Evolutionary conservation across 2,797 vertebrate genomes (phyloP).

Genomic region (Enteromius trimaculatus): DNA sequence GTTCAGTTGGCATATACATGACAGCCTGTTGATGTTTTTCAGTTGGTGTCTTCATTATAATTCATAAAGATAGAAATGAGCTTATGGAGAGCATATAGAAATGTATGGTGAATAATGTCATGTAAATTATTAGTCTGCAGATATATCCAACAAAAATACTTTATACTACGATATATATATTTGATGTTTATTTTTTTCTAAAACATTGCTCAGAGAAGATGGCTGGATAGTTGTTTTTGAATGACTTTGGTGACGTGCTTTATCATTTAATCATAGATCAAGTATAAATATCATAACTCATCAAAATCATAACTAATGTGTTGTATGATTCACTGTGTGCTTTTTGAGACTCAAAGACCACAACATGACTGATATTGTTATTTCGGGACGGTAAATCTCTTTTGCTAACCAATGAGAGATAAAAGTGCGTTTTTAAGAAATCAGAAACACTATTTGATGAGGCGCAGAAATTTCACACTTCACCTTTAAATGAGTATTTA

Average conservation of each 20-base stretch:
- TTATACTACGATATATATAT: background rate
- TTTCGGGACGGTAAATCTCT: background rate
- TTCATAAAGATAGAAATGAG: background rate
- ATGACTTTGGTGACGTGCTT: background rate
- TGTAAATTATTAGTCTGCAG: background rate
- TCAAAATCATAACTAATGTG: background rate
- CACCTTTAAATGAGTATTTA: constrained; percentile 5
- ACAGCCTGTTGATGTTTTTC: constrained; percentile 7
- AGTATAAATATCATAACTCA: too few relatives aligned
- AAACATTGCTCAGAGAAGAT: background rate
- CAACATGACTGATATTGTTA: background rate
- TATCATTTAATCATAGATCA: background rate
- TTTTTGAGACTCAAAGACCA: background rate
- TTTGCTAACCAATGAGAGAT: background rate
- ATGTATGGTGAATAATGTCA: background rate
- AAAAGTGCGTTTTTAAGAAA: background rate
- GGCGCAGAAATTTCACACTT: background rate
- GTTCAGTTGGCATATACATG: background rate
- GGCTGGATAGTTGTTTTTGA: background rate
- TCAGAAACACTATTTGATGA: background rate
- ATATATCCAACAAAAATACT: background rate
- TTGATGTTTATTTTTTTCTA: background rate
- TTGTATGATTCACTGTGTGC: background rate
- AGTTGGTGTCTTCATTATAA: constrained; percentile 14
- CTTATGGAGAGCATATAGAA: background rate